phyloP scores from a whole-genome alignment of 1,140 invertebrate genomes.

The Bathynomus jamesi region DNA sequence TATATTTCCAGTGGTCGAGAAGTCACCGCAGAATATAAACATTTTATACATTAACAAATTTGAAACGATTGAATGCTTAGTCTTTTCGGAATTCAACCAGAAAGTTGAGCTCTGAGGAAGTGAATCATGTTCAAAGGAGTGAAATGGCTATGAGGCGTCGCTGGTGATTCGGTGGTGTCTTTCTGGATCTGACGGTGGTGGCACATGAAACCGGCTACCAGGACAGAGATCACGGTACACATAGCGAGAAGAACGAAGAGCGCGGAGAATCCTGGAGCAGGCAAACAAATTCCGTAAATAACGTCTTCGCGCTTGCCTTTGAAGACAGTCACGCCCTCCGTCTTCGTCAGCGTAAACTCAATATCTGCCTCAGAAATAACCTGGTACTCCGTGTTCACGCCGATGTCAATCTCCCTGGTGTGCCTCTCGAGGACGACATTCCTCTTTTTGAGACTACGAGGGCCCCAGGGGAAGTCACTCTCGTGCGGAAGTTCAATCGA shows the following conservation, averaged over 20 bases:
- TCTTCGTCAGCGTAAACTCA: constrained; percentile 73
- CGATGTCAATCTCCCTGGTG: constrained; percentile 69
- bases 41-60: too few relatives aligned
- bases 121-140: constrained; percentile 33
- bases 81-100: constrained; percentile 1
- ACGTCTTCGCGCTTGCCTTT: constrained; percentile 70
- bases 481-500: constrained; percentile 22
- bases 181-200: constrained; percentile 39
- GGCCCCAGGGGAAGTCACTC: constrained; percentile 35
- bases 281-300: constrained; percentile 83
- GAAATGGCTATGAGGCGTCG: constrained; percentile 19
- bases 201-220: constrained; percentile 42
- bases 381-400: constrained; percentile 75
- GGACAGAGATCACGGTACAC: constrained; percentile 60
- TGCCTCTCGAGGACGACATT: constrained; percentile 60
- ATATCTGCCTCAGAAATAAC: constrained; percentile 87
- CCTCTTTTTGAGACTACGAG: constrained; percentile 42
- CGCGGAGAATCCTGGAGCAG: constrained; percentile 75
- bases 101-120: constrained; percentile 28
- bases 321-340: constrained; percentile 56
- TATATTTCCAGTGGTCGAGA: too few relatives aligned
- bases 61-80: too few relatives aligned
- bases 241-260: constrained; percentile 77
- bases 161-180: constrained; percentile 34
- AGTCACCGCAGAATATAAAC: too few relatives aligned